These are phyloP conservation scores for Anguilla megastoma DNA, from an alignment of 2,797 vertebrate genomes.

Conservation along the genomic window DNA sequence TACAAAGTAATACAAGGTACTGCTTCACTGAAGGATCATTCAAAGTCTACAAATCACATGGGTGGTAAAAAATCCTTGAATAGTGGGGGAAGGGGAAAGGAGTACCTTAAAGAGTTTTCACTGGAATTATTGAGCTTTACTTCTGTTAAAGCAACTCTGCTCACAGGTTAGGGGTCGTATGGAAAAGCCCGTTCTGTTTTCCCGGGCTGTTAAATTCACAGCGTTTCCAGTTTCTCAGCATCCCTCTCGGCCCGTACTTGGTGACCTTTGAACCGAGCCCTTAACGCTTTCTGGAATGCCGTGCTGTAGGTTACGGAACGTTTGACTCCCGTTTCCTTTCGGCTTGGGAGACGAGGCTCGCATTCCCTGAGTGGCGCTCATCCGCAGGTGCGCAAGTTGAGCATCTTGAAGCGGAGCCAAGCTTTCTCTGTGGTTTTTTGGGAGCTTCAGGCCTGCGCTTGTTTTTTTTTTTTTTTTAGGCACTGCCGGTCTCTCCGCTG, in stretches of 20 bases:
- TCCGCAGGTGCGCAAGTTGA: not conserved
- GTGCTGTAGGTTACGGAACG: not conserved
- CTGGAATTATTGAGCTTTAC: not conserved
- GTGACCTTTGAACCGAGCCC: not conserved
- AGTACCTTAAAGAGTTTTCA: not conserved
- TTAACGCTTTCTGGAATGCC: not conserved
- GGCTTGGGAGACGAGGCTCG: not conserved
- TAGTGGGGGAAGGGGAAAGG: not conserved
- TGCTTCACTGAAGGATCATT: too few species aligned
- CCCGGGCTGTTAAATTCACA: not conserved
- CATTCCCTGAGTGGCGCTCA: not conserved
- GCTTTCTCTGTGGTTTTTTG: not conserved
- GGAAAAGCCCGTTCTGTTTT: not conserved
- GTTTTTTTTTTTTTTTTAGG: conserved; percentile 26
- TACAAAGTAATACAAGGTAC: too few species aligned
- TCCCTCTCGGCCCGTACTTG: not conserved
- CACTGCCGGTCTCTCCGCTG: not conserved
- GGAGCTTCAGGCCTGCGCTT: not conserved
- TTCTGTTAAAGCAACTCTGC: not conserved
- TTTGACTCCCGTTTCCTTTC: not conserved
- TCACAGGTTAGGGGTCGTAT: not conserved
- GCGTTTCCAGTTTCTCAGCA: not conserved
- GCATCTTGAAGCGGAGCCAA: not conserved
- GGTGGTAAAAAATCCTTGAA: too few species aligned
- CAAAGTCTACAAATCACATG: too few species aligned